Evolutionary conservation across 1,140 invertebrate species (phyloP).

Genomic region (Hycleus cichorii): DNA sequence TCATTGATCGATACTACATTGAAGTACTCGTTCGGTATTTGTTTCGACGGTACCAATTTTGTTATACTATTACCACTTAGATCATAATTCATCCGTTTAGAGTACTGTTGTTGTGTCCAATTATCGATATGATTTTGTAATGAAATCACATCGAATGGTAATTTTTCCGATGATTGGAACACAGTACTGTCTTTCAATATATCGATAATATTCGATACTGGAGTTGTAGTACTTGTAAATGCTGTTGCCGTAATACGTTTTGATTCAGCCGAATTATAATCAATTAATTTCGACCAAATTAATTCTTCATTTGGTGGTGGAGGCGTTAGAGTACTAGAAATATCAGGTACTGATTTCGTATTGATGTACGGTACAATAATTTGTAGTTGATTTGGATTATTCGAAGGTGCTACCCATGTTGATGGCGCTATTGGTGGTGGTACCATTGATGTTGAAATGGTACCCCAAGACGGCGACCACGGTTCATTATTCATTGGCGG

Average conservation of each 20-base stretch:
- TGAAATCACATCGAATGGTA: constrained; percentile 60
- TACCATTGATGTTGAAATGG: constrained; percentile 24
- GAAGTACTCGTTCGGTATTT: constrained; percentile 70
- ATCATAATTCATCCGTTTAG: constrained; percentile 38
- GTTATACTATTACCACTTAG: constrained; percentile 44
- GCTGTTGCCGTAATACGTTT: constrained; percentile 11
- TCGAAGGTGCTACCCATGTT: constrained; percentile 25
- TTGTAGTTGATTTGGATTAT: constrained; percentile 55
- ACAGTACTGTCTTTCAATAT: constrained; percentile 17
- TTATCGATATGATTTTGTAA: constrained; percentile 76
- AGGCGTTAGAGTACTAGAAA: constrained; percentile 17
- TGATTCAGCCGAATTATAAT: constrained; percentile 13
- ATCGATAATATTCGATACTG: constrained; percentile 32
- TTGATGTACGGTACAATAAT: constrained; percentile 70
- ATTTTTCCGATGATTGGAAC: constrained; percentile 33
- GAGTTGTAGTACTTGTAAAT: constrained; percentile 16
- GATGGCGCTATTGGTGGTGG: constrained; percentile 36
- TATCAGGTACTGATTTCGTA: constrained; percentile 24
- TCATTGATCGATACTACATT: constrained; percentile 45
- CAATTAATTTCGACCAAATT: constrained; percentile 28
- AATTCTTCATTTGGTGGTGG: constrained; percentile 24
- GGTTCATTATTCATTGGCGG: neutral
- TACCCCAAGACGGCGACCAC: constrained; percentile 19
- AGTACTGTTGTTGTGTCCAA: constrained; percentile 73
- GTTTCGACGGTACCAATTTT: constrained; percentile 55